Evolutionary conservation across 2,797 vertebrate species (phyloP).

Genomic region (Acridotheres tristis): DNA sequence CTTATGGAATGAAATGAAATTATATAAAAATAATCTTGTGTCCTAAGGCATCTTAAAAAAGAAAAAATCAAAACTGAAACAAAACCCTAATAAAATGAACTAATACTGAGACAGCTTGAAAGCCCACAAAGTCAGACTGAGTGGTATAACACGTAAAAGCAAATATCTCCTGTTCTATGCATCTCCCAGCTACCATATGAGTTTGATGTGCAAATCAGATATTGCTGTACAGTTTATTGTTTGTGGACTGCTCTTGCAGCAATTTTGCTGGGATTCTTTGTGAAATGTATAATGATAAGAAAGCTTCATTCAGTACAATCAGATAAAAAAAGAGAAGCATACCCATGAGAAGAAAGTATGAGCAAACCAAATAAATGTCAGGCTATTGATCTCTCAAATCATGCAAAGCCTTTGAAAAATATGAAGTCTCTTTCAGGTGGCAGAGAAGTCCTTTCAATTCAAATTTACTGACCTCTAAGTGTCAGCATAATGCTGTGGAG

Average conservation of each 20-base stretch:
- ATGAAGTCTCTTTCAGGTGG: neutral
- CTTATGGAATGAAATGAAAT: neutral
- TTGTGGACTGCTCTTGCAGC: neutral
- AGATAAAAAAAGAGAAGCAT: neutral
- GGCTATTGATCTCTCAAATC: neutral
- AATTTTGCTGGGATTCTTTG: neutral
- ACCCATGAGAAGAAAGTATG: neutral
- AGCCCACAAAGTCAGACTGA: neutral
- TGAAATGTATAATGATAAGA: neutral
- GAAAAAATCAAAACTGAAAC: neutral
- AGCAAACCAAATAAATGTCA: neutral
- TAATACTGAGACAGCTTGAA: neutral
- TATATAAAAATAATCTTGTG: neutral
- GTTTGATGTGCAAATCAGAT: neutral
- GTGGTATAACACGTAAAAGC: neutral
- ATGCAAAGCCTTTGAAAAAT: neutral
- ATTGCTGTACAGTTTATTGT: neutral
- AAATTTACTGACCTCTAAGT: neutral
- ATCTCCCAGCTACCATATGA: neutral
- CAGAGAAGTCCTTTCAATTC: neutral
- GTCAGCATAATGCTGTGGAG: neutral
- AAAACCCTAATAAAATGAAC: neutral
- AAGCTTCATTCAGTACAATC: neutral
- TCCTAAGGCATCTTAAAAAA: neutral
- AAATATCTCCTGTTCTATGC: neutral